These are phyloP conservation scores for Alectura lathami DNA, from an alignment of 2,113 vertebrate species.

Conservation along the genomic window DNA sequence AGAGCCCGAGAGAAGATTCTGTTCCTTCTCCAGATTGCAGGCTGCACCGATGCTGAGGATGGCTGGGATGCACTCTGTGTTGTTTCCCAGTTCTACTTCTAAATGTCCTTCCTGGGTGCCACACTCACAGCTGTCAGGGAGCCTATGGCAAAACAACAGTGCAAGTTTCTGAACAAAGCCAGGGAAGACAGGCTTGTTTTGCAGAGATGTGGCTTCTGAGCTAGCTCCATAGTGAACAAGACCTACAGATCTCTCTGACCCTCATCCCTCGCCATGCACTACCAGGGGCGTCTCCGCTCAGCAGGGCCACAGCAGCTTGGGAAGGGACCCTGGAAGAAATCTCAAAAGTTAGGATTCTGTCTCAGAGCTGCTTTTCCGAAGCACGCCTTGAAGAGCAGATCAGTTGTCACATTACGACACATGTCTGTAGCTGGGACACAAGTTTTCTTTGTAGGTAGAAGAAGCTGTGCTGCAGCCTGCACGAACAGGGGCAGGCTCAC, in stretches of 20 bases:
- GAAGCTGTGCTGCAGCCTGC: background rate
- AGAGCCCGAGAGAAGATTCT: background rate
- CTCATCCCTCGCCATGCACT: fast-evolving
- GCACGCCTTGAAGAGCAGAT: background rate
- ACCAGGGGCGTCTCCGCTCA: background rate
- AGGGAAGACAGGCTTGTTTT: background rate
- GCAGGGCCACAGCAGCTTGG: background rate
- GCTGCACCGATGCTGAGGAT: background rate
- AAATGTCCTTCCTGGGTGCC: background rate
- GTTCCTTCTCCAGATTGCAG: background rate
- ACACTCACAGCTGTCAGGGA: fast-evolving
- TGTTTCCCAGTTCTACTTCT: background rate
- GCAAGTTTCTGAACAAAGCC: background rate
- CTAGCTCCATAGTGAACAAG: fast-evolving
- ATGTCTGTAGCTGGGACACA: background rate
- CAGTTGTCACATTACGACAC: fast-evolving
- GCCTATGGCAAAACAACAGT: background rate
- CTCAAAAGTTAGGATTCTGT: background rate
- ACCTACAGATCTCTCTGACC: background rate
- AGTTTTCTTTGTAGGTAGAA: background rate
- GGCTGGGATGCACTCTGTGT: background rate
- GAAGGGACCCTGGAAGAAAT: background rate
- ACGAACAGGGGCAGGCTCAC: fast-evolving
- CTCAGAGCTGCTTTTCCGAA: background rate
- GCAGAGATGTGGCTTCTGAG: background rate